Conservation (phyloP, 2,888 invertebrate species). For the Melieria omissa region DNA sequence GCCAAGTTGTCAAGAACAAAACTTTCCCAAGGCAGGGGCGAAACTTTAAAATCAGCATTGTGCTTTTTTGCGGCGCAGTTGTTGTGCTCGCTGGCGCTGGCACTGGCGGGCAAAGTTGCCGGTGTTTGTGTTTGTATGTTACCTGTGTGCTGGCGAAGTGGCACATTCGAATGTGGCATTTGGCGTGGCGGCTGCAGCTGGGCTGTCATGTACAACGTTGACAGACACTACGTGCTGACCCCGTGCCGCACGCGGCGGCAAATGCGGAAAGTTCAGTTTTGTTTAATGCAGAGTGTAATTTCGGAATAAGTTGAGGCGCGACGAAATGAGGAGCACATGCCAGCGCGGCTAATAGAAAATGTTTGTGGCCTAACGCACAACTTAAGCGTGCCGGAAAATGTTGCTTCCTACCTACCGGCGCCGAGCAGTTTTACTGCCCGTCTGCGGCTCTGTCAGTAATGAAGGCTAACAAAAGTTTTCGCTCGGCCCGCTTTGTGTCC, state of each 20-base stretch:
- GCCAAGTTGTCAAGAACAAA: constrained; percentile 7
- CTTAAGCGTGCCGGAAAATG: too few species aligned
- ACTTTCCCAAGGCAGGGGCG: neutral
- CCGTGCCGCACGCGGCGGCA: neutral
- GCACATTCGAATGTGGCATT: neutral
- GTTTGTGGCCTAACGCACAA: constrained; percentile 44
- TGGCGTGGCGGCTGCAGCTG: constrained; percentile 42
- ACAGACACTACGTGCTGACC: constrained; percentile 52
- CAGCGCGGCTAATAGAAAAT: constrained; percentile 42
- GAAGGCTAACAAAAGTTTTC: too few species aligned
- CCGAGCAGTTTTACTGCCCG: too few species aligned
- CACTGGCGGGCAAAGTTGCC: neutral
- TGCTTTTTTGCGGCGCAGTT: neutral
- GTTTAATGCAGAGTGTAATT: neutral
- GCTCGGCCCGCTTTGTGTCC: too few species aligned
- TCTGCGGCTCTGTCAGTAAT: too few species aligned
- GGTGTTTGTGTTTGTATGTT: neutral
- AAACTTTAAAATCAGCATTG: constrained; percentile 2
- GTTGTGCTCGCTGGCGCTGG: neutral
- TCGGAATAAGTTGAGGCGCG: neutral
- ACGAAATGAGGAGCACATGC: constrained; percentile 2
- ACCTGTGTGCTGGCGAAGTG: neutral
- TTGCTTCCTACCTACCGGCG: too few species aligned
- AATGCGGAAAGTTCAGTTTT: neutral
- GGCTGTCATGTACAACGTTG: constrained; percentile 60